phyloP scores from a whole-genome alignment of 2,113 vertebrate species.

The Erythrocercus mccallii region DNA sequence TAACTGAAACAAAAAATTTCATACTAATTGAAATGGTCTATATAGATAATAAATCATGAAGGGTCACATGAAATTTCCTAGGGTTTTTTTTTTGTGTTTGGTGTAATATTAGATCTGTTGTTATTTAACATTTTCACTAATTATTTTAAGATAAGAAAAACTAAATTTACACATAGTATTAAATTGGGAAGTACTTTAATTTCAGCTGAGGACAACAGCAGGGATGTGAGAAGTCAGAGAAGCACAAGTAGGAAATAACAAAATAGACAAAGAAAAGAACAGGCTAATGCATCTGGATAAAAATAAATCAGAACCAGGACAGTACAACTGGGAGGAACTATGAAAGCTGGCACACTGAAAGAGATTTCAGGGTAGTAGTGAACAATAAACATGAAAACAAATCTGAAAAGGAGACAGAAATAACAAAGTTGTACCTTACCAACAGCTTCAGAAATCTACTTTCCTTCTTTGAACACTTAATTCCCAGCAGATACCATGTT shows the following conservation, averaged over 20 bases:
- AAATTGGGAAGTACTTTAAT: background rate
- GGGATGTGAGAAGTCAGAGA: background rate
- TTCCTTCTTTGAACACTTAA: background rate
- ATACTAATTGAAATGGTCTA: background rate
- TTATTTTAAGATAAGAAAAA: background rate
- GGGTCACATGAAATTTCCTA: background rate
- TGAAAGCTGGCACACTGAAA: background rate
- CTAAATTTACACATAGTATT: background rate
- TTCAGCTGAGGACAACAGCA: background rate
- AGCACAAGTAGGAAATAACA: background rate
- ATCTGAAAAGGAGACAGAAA: background rate
- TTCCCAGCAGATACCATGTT: background rate
- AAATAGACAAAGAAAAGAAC: background rate
- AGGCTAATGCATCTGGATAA: background rate
- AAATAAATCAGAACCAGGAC: background rate
- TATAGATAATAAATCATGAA: background rate
- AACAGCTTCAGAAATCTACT: background rate
- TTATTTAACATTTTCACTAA: background rate
- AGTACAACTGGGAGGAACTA: background rate
- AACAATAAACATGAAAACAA: background rate
- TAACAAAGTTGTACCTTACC: background rate
- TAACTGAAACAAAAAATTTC: background rate
- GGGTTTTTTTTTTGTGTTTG: background rate
- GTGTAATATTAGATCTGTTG: background rate
- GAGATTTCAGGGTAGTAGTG: background rate